Base-by-base conservation (phyloP, 2,888 invertebrate genomes). In the Hypercompe scribonia region DNA sequence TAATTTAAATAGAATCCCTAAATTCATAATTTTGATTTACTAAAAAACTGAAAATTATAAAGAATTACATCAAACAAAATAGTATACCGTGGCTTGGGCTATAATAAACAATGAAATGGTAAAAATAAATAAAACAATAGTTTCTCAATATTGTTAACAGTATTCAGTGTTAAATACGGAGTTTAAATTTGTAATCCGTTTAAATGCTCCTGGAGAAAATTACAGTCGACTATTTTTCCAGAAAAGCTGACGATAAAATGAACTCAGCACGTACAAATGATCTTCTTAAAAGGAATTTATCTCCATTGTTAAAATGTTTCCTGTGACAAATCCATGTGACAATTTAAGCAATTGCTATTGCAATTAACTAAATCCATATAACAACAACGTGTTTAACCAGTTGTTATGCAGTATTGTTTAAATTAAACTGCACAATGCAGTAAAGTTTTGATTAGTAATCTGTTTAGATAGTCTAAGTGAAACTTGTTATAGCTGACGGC, bases 191-290 rank as follows among this genome's bases (percentile, higher is more conserved):
- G 50, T 50, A 50, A 50, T 54, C 50, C 50, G n/a, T n/a, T 54
- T 54, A 54, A 54, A 54, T n/a, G 50, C n/a, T 54, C 24, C n/a
- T n/a, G n/a, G n/a, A 58, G 58, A 58, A 28, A 58, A 58, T 28
- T 34, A 68, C 34, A 24, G 15, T 2, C 28, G 74, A 65, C 75
- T 70, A 71, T 81, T 36, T 24, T 46, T 71, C 5, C 46, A 71
- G 72, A 72, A 81, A 77, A 18, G 80, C 82, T 82, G 78, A 80
- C 80, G 70, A 11, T 54, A 74, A 72, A 78, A 74, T 75, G 72
- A 33, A 63, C 63, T 58, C 34, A 34, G 65, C 36, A 58, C 18
- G 18, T 77, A 78, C 82, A 75, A 54, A 78, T 80, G 73, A 73
- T 73, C 67, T 65, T 71, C 65, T 39, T 75, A 78, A 74, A 77